Conservation (phyloP, 37 sponge, comb jelly and placozoan species). For the Theonella swinhoei region DNA sequence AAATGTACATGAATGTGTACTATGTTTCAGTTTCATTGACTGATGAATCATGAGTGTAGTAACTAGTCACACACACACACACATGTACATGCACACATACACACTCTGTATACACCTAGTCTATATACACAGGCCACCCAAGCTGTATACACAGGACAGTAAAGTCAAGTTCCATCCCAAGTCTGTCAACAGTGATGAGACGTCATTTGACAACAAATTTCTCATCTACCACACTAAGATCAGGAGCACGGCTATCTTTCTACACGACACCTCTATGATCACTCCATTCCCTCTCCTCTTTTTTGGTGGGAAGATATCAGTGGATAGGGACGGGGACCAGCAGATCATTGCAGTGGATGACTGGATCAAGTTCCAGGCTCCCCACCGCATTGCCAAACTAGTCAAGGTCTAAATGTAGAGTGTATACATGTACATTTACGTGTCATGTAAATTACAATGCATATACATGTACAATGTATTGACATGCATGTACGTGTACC, state of each 20-base stretch:
- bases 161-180: slow-evolving; percentile 78
- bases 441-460: background rate
- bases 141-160: slow-evolving; percentile 58
- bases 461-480: too few relatives aligned
- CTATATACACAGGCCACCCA: slow-evolving; percentile 47
- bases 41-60: too few relatives aligned
- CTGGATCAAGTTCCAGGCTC: slow-evolving; percentile 76
- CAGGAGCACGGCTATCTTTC: slow-evolving; percentile 55
- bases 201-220: slow-evolving; percentile 45
- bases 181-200: slow-evolving; percentile 64
- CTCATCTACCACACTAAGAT: slow-evolving; percentile 78
- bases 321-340: slow-evolving; percentile 43
- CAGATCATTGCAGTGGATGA: slow-evolving; percentile 68
- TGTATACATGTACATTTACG: background rate
- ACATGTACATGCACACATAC: too few relatives aligned
- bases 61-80: too few relatives aligned
- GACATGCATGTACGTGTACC: too few relatives aligned
- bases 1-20: too few relatives aligned
- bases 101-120: too few relatives aligned
- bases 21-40: too few relatives aligned
- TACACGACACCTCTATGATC: slow-evolving; percentile 72
- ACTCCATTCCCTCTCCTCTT: slow-evolving; percentile 82
- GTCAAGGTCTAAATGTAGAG: slow-evolving; percentile 51
- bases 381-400: slow-evolving; percentile 52
- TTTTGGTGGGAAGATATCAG: slow-evolving; percentile 78